Evolutionary conservation across 2,888 invertebrate genomes (phyloP).

Genomic region (Acronicta alni): DNA sequence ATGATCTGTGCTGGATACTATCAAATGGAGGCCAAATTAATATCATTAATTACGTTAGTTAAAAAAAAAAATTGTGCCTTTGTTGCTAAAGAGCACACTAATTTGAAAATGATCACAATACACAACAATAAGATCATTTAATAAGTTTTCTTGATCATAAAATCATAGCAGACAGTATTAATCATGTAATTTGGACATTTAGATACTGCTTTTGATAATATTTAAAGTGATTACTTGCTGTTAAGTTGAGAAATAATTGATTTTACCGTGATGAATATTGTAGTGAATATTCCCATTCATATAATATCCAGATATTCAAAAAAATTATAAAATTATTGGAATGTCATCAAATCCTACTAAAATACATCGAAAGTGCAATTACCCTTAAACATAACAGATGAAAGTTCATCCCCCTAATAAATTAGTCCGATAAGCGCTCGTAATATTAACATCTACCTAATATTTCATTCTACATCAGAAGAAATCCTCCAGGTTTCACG

Average conservation of each 20-base stretch:
- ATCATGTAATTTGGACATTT: too few relatives aligned
- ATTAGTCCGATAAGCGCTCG: constrained; percentile 71
- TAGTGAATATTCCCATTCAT: constrained; percentile 14
- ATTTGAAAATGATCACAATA: too few relatives aligned
- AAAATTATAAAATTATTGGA: constrained; percentile 52
- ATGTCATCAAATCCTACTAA: constrained; percentile 60
- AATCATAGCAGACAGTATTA: too few relatives aligned
- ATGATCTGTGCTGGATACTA: not conserved
- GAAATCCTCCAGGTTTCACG: constrained; percentile 57
- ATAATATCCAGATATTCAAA: constrained; percentile 12
- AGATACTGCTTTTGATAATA: not conserved
- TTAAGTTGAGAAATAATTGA: not conserved
- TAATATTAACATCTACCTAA: constrained; percentile 67
- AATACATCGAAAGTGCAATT: constrained; percentile 80
- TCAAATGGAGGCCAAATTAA: not conserved
- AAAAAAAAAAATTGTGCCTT: too few relatives aligned
- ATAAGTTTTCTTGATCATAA: too few relatives aligned
- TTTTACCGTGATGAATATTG: not conserved
- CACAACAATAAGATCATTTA: too few relatives aligned
- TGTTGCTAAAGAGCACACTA: too few relatives aligned
- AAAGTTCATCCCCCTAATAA: constrained; percentile 62
- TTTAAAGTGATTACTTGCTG: not conserved
- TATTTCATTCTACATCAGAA: constrained; percentile 65
- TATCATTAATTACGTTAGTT: too few relatives aligned
- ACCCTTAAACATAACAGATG: constrained; percentile 64